Evolutionary conservation across 2,797 vertebrate genomes (phyloP).

Genomic region (Platyrinchus mystaceus): DNA sequence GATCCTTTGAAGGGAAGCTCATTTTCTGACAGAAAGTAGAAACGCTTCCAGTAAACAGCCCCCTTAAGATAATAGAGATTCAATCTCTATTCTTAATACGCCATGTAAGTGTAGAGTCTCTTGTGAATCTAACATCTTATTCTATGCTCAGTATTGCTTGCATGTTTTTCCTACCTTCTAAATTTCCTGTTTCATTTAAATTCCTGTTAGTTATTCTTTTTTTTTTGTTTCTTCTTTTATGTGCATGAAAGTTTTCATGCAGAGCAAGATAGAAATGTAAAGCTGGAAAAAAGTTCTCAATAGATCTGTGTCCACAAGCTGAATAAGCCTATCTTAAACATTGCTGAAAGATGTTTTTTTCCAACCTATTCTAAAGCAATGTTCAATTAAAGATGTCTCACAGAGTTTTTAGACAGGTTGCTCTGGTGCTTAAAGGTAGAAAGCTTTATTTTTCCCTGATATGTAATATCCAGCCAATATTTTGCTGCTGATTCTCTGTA

Average conservation of each 20-base stretch:
- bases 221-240: background rate
- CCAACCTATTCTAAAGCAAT: background rate
- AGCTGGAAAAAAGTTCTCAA: background rate
- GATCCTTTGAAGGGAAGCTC: background rate
- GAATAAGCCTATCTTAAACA: background rate
- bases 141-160: background rate
- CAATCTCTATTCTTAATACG: background rate
- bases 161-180: background rate
- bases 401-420: background rate
- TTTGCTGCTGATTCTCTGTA: background rate
- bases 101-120: rapidly evolving
- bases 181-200: background rate
- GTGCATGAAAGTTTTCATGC: background rate
- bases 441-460: background rate
- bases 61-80: background rate
- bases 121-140: background rate
- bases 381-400: background rate
- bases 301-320: background rate
- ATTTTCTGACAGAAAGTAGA: background rate
- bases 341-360: background rate
- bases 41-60: background rate
- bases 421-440: background rate
- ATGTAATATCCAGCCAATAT: background rate
- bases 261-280: background rate
- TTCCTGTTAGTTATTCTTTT: background rate